A percentile compares a stretch with the other conserved stretches of the same genome.
These are phyloP conservation scores for Venturia canescens DNA, from an alignment of 1,140 invertebrate species.

Conservation along the genomic window DNA sequence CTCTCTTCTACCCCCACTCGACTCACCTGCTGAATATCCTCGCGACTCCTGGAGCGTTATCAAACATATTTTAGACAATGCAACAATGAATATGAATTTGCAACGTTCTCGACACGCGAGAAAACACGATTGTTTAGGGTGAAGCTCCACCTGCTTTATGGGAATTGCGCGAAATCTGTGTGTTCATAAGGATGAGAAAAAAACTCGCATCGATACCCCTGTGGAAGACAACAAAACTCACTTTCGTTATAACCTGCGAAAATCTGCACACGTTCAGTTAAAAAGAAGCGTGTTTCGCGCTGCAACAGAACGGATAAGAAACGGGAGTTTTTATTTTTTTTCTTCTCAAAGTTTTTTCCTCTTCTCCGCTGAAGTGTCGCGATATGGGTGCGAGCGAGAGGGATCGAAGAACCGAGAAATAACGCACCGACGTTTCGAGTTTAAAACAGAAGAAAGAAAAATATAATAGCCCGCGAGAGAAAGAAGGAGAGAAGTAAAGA, in stretches of 20 bases:
- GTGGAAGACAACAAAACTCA: constrained; percentile 7
- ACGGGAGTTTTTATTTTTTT: no score
- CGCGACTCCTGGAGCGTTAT: neutral
- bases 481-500: constrained; percentile 10
- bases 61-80: constrained; percentile 7
- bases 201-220: neutral
- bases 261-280: neutral
- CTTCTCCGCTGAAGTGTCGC: neutral
- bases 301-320: neutral
- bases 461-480: neutral
- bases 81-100: neutral
- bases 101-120: neutral
- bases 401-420: neutral
- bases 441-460: constrained; percentile 14
- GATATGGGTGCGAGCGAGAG: constrained; percentile 4
- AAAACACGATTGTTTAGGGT: neutral
- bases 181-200: neutral
- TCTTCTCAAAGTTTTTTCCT: no score
- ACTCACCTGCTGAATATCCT: constrained; percentile 11
- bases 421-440: neutral
- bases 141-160: neutral
- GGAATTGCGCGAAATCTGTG: neutral
- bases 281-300: neutral
- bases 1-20: neutral
- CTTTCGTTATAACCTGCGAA: neutral